Conservation (phyloP, 1,140 invertebrate genomes). For the Gonioctena quinquepunctata region DNA sequence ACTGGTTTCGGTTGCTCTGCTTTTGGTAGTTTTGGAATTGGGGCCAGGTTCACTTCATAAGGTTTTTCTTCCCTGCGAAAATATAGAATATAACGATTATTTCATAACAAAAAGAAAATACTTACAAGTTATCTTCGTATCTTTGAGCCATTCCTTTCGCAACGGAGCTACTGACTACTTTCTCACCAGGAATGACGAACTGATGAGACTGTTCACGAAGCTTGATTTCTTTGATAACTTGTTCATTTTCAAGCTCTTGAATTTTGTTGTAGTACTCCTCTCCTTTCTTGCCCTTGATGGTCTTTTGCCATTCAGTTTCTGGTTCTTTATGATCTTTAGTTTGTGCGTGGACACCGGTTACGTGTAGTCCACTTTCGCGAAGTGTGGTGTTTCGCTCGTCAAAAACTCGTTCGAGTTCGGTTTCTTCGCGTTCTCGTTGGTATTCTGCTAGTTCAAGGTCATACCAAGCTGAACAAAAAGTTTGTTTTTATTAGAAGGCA, state of each 20-base stretch:
- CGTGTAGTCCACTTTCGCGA: constrained; percentile 61
- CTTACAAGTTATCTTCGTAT: constrained; percentile 83
- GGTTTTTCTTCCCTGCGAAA: constrained; percentile 60
- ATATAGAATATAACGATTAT: neutral
- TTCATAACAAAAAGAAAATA: constrained; percentile 48
- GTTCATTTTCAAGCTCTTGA: constrained; percentile 81
- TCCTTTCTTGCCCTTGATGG: constrained; percentile 78
- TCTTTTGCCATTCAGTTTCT: constrained; percentile 83
- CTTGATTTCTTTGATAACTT: constrained; percentile 79
- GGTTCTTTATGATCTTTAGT: constrained; percentile 71
- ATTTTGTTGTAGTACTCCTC: constrained; percentile 85
- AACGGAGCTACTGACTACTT: constrained; percentile 72
- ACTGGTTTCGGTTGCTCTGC: constrained; percentile 29
- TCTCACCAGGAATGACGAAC: constrained; percentile 82
- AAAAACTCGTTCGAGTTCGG: constrained; percentile 84
- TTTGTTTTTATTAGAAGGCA: too few relatives aligned
- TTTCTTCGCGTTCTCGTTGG: constrained; percentile 81
- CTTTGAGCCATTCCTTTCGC: constrained; percentile 86
- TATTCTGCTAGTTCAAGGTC: constrained; percentile 83
- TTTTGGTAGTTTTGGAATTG: constrained; percentile 44
- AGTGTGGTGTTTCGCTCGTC: constrained; percentile 77
- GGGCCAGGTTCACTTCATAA: constrained; percentile 35
- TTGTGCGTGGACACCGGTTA: constrained; percentile 59
- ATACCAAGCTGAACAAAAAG: constrained; percentile 84
- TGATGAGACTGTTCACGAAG: constrained; percentile 78